Evolutionary conservation across 2,113 vertebrate genomes (phyloP).

Genomic region (Glaucidium brasilianum): DNA sequence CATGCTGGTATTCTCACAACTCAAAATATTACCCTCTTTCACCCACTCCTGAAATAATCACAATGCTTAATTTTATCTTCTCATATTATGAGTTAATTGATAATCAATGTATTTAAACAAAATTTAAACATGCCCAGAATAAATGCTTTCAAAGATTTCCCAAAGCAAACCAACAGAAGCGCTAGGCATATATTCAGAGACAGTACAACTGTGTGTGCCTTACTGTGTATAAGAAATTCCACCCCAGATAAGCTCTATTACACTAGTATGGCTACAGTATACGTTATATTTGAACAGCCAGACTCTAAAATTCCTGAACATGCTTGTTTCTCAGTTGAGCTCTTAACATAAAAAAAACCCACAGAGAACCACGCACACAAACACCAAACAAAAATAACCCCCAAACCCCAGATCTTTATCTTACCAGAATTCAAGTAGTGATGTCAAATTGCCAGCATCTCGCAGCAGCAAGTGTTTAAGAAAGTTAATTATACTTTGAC

Average conservation of each 20-base stretch:
- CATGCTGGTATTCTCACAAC: neutral
- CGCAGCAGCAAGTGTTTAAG: conserved; percentile 18
- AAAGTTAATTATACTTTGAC: neutral
- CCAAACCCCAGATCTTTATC: neutral
- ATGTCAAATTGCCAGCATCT: neutral
- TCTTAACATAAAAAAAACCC: neutral
- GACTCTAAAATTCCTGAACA: neutral
- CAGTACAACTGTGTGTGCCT: neutral
- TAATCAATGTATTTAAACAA: neutral
- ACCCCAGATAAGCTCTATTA: neutral
- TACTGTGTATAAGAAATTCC: neutral
- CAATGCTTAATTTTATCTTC: neutral
- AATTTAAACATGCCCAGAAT: neutral
- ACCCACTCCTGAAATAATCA: neutral
- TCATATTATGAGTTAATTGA: neutral
- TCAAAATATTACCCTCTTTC: neutral
- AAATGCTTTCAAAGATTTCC: neutral
- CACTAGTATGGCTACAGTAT: neutral
- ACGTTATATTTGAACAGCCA: neutral
- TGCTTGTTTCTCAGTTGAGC: neutral
- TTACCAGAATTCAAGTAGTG: conserved; percentile 16
- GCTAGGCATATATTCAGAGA: neutral
- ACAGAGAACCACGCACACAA: neutral
- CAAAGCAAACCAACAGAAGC: neutral
- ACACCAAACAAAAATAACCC: neutral